Evolutionary conservation across 2,797 vertebrate genomes (phyloP), one percentile per base, ranked within the genome.

Genomic region (Oryzias sinensis): DNA sequence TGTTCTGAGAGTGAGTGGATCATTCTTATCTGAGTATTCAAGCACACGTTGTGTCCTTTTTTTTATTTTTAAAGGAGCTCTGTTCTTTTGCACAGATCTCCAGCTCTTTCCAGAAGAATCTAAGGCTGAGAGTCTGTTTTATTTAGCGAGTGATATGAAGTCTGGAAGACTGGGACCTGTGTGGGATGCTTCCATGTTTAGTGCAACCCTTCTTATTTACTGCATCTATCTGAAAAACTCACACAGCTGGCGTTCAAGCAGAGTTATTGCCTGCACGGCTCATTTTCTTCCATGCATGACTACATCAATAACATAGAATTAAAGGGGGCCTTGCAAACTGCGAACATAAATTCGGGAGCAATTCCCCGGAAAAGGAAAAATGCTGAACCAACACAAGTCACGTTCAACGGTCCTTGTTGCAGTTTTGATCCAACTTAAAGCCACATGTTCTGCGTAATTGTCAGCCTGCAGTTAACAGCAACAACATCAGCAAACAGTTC

Each of bases 221-320:
- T 56, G 42, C 20, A 24, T 27, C 9, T 37, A 37, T 37, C 33
- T 37, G 33, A 37, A 37, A 37, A 37, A 37, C 33, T 37, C 33
- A 37, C 29, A 33, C 33, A 37, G 18, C 43, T 45, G 54, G 17
- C 57, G 63, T 40, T 63, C 52, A 2, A 7, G 60, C 68, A 59
- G 57, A 70, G 59, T 73, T 78, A 74, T 17, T 43, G 70, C 49
- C 56, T 60, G 43, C 68, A 67, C n/a, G 66, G 43, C 60, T 53
- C 14, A 1, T 69, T 68, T 59, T 62, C 43, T 53, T 76, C 75
- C 51, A 56, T 85, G 75, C 72, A 78, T 76, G 62, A 71, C 44
- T 51, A 66, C 67, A 65, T 82, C 65, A 43, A 54, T 50, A 57
- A 51, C 54, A 42, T 7, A 44, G 62, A 53, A 70, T 65, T 67